Percentiles rank a stretch among this genome's conserved stretches.
These are phyloP conservation scores for Andricus grossulariae DNA, from an alignment of 1,140 invertebrate genomes.

Conservation along the genomic window DNA sequence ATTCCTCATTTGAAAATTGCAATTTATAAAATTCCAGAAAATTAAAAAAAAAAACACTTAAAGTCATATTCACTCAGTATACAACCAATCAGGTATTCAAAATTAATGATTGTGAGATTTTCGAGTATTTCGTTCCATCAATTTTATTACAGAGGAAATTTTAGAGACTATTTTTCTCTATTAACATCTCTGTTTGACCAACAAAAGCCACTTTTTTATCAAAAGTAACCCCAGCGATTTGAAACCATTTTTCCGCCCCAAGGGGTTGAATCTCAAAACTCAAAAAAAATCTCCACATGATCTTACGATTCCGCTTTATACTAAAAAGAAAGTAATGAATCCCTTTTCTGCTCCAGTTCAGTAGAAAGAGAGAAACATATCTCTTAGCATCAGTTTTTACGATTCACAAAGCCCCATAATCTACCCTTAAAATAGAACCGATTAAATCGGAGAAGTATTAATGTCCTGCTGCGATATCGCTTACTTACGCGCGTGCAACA, in stretches of 20 bases:
- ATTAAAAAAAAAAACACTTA: too few species aligned
- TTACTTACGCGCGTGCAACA: not conserved
- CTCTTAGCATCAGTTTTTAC: constrained; percentile 1
- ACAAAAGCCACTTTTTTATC: not conserved
- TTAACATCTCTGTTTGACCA: too few species aligned
- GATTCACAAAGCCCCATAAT: not conserved
- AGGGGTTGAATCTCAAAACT: not conserved
- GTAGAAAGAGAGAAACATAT: not conserved
- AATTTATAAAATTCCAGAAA: too few species aligned
- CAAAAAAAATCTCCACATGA: not conserved
- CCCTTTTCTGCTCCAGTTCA: not conserved
- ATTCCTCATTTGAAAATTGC: too few species aligned
- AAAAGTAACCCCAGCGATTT: not conserved
- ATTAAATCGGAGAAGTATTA: constrained; percentile 14
- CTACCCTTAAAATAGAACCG: not conserved
- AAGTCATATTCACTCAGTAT: too few species aligned
- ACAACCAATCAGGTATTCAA: too few species aligned
- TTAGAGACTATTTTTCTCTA: not conserved
- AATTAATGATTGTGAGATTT: too few species aligned
- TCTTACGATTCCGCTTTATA: too few species aligned
- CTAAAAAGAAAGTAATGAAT: too few species aligned
- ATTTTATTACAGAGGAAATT: not conserved
- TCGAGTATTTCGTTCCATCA: too few species aligned
- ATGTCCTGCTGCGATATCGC: constrained; percentile 23
- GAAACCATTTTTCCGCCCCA: not conserved